Evolutionary conservation across 1,140 invertebrate genomes (phyloP).

Genomic region (Macrostomum lignano): DNA sequence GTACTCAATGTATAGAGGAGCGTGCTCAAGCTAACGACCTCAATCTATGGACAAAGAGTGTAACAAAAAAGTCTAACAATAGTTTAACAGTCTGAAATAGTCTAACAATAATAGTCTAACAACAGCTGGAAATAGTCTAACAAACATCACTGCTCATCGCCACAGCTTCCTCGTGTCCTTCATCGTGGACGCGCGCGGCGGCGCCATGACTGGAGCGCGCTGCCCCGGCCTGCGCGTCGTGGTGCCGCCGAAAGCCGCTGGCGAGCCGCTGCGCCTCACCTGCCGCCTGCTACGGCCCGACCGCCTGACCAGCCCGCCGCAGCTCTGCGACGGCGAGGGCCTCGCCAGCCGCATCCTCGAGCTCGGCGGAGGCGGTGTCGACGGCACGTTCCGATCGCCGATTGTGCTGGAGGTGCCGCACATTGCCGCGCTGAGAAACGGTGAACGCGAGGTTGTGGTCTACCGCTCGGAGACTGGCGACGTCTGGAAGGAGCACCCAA

Average conservation of each 20-base stretch:
- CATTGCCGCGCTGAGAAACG: constrained; percentile 68
- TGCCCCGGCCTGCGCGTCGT: constrained; percentile 3
- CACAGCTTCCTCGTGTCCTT: constrained; percentile 10
- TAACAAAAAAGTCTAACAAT: too few relatives aligned
- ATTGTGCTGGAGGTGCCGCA: constrained; percentile 84
- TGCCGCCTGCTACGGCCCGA: constrained; percentile 8
- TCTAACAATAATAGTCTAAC: too few relatives aligned
- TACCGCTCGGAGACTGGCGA: constrained; percentile 75
- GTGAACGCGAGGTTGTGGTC: constrained; percentile 76
- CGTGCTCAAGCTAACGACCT: too few relatives aligned
- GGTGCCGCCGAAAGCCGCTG: constrained; percentile 4
- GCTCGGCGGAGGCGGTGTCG: constrained; percentile 8
- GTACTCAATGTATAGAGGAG: too few relatives aligned
- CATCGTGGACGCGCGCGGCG: constrained; percentile 4
- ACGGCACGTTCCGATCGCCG: constrained; percentile 34
- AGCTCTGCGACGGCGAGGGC: constrained; percentile 4
- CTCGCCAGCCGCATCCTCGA: constrained; percentile 7
- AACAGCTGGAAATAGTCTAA: too few relatives aligned
- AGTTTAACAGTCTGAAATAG: too few relatives aligned
- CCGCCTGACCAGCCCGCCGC: constrained; percentile 3
- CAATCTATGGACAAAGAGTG: too few relatives aligned
- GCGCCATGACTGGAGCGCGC: constrained; percentile 4
- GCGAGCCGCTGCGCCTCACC: constrained; percentile 7
- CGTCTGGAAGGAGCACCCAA: constrained; percentile 73
- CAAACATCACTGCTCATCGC: constrained; percentile 7